Evolutionary conservation across 92 coral and sea anemone species (phyloP).

Genomic region (Muricea muricata): DNA sequence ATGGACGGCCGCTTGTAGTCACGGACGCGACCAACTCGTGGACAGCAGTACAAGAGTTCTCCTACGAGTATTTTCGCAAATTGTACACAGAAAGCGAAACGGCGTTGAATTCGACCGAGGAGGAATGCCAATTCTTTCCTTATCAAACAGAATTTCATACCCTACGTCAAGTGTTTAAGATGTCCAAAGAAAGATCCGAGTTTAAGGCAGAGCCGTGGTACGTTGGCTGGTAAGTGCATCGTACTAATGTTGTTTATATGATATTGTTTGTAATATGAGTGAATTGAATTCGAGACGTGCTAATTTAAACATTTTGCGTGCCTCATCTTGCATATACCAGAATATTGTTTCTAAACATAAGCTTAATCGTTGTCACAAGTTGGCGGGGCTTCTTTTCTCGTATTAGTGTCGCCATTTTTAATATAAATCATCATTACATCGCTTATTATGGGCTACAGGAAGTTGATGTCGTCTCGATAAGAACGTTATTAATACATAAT

Average conservation of each 20-base stretch:
- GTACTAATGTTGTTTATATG: background rate
- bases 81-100: conserved; percentile 79
- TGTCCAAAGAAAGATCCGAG: conserved; percentile 88
- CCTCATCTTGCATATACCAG: conserved; percentile 6
- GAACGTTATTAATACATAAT: conserved; percentile 23
- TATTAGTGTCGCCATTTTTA: background rate
- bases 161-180: conserved; percentile 77
- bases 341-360: background rate
- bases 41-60: conserved; percentile 82
- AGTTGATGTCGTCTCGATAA: conserved; percentile 10
- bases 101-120: conserved; percentile 84
- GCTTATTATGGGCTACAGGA: background rate
- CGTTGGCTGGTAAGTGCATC: conserved; percentile 86
- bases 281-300: background rate
- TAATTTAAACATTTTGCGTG: background rate
- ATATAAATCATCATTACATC: background rate
- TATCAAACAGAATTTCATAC: conserved; percentile 89
- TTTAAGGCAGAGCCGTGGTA: conserved; percentile 95
- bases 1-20: conserved; percentile 88
- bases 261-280: background rate
- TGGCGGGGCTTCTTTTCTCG: background rate
- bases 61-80: conserved; percentile 76
- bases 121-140: conserved; percentile 97
- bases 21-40: conserved; percentile 93
- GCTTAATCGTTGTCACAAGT: no score